Evolutionary conservation across 2,797 vertebrate genomes (phyloP).

Genomic region (Parotocinclus haroldoi): DNA sequence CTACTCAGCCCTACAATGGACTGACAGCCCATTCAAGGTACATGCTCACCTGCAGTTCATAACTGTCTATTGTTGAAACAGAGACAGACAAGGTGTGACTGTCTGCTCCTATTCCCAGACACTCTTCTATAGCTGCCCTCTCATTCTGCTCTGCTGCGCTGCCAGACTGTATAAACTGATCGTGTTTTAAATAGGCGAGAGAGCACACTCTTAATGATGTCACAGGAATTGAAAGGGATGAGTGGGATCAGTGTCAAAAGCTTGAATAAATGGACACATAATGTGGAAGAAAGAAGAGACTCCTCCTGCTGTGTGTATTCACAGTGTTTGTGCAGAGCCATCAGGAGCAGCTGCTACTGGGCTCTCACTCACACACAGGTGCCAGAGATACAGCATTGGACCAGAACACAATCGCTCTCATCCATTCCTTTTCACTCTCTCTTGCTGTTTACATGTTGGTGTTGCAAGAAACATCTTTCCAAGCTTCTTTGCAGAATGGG

Average conservation of each 20-base stretch:
- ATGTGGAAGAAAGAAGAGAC: constrained; percentile 33
- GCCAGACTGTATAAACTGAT: constrained; percentile 37
- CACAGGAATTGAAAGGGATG: constrained; percentile 50
- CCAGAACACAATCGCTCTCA: background rate
- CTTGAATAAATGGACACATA: constrained; percentile 45
- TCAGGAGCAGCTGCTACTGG: constrained; percentile 47
- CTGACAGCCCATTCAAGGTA: too few relatives aligned
- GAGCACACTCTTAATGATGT: constrained; percentile 44
- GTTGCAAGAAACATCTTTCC: too few relatives aligned
- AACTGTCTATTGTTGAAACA: background rate
- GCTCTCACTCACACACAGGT: constrained; percentile 36
- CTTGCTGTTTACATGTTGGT: too few relatives aligned
- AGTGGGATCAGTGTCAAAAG: constrained; percentile 62
- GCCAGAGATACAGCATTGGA: constrained; percentile 17
- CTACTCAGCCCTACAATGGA: too few relatives aligned
- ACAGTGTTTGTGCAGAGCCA: constrained; percentile 27
- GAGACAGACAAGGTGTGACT: constrained; percentile 11
- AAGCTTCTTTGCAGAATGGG: too few relatives aligned
- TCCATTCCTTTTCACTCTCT: too few relatives aligned
- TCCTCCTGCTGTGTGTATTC: constrained; percentile 39
- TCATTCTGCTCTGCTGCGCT: constrained; percentile 1
- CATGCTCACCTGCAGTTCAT: too few relatives aligned
- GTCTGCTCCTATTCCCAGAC: background rate
- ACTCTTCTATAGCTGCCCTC: constrained; percentile 6
- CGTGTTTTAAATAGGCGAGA: constrained; percentile 33